Conservation (phyloP, 2,797 vertebrate genomes). For the Gadopsis bispinosus region DNA sequence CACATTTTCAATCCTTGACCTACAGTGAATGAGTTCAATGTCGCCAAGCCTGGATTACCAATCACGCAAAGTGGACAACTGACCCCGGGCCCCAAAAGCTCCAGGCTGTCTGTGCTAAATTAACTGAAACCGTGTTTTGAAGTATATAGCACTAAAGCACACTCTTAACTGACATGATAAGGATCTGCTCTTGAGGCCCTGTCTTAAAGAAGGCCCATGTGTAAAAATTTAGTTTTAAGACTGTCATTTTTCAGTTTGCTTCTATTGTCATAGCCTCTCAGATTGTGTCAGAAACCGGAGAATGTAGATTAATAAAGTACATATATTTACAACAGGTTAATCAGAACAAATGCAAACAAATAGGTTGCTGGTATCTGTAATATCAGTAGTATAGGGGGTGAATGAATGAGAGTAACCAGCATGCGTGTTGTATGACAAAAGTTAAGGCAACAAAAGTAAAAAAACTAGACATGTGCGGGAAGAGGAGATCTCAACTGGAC, state of each 20-base stretch:
- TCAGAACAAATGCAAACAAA: conserved; percentile 1
- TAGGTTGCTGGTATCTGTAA: neutral
- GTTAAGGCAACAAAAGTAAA: neutral
- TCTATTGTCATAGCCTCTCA: neutral
- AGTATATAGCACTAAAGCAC: neutral
- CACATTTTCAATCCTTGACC: neutral
- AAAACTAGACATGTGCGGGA: neutral
- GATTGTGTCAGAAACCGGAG: neutral
- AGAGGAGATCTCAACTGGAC: neutral
- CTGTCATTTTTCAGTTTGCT: neutral
- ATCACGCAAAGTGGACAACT: neutral
- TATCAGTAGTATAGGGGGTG: neutral
- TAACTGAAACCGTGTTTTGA: neutral
- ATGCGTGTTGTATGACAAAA: neutral
- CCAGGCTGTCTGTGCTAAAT: neutral
- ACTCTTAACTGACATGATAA: neutral
- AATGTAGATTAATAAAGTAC: neutral
- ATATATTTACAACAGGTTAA: neutral
- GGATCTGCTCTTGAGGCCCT: neutral
- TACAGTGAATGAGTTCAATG: neutral
- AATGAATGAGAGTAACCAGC: neutral
- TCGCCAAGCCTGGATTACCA: neutral
- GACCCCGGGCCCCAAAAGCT: neutral
- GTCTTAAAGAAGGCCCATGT: neutral
- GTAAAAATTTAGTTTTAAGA: neutral